Evolutionary conservation across 2,888 invertebrate genomes (phyloP).

Genomic region (Stenolophus ochropezus): DNA sequence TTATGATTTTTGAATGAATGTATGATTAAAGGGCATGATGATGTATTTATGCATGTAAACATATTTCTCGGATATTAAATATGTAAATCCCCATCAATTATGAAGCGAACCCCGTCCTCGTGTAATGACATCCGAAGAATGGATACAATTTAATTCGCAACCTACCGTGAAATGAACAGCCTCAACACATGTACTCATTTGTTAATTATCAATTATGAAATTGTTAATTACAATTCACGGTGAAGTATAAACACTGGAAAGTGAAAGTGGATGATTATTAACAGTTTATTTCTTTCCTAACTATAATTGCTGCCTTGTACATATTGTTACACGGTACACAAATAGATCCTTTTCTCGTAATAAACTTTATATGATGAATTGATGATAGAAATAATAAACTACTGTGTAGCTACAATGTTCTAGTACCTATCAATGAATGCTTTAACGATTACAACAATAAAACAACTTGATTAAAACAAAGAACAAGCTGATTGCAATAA

Average conservation of each 20-base stretch:
- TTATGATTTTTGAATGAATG: neutral
- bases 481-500: neutral
- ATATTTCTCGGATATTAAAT: neutral
- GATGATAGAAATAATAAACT: neutral
- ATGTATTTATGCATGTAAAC: neutral
- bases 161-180: conserved; percentile 39
- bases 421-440: neutral
- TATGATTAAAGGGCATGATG: neutral
- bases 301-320: conserved; percentile 17
- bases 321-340: conserved; percentile 10
- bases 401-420: neutral
- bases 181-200: conserved; percentile 49
- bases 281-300: conserved; percentile 35
- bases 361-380: too few species aligned
- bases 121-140: conserved; percentile 40
- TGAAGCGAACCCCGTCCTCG: neutral
- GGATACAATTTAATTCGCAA: conserved; percentile 41
- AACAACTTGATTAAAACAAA: neutral
- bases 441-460: neutral
- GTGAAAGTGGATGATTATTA: conserved; percentile 51
- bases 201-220: conserved; percentile 55
- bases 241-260: conserved; percentile 26
- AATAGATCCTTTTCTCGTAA: neutral
- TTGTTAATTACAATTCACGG: conserved; percentile 46
- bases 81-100: conserved; percentile 19